phyloP scores from a whole-genome alignment of 2,888 invertebrate genomes.

The Zaprionus obscuricornis region DNA sequence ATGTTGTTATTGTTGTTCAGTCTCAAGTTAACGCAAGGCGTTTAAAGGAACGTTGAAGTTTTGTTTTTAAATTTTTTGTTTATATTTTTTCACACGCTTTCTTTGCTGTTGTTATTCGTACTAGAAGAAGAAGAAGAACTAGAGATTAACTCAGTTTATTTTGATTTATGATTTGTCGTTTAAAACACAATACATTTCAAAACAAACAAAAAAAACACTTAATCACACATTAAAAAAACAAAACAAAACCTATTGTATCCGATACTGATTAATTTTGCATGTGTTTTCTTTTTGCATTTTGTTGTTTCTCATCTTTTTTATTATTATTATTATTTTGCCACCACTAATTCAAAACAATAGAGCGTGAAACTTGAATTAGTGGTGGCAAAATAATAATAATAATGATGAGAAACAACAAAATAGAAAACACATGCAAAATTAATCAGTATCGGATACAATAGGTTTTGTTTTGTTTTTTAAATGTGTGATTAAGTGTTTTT shows the following conservation, averaged over 20 bases:
- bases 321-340: constrained; percentile 31
- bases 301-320: too few relatives aligned
- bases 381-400: constrained; percentile 36
- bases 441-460: constrained; percentile 27
- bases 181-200: constrained; percentile 1
- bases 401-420: constrained; percentile 15
- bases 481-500: constrained; percentile 7
- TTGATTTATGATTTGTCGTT: constrained; percentile 15
- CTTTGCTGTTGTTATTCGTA: constrained; percentile 41
- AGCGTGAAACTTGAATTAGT: constrained; percentile 46
- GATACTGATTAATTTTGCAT: constrained; percentile 12
- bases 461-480: not conserved
- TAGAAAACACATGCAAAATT: constrained; percentile 14
- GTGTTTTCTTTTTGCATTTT: constrained; percentile 21
- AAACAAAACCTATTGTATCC: constrained; percentile 21
- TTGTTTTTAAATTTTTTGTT: constrained; percentile 53
- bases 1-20: constrained; percentile 30
- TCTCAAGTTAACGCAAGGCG: constrained; percentile 48
- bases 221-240: not conserved
- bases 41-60: constrained; percentile 46
- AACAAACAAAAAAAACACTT: constrained; percentile 4
- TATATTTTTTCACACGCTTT: constrained; percentile 36
- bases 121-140: constrained; percentile 27
- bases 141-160: constrained; percentile 29
- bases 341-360: constrained; percentile 55